Evolutionary conservation across 1,140 invertebrate genomes (phyloP), one percentile per base, ranked within the genome.

Genomic region (Aradophagus sp.): DNA sequence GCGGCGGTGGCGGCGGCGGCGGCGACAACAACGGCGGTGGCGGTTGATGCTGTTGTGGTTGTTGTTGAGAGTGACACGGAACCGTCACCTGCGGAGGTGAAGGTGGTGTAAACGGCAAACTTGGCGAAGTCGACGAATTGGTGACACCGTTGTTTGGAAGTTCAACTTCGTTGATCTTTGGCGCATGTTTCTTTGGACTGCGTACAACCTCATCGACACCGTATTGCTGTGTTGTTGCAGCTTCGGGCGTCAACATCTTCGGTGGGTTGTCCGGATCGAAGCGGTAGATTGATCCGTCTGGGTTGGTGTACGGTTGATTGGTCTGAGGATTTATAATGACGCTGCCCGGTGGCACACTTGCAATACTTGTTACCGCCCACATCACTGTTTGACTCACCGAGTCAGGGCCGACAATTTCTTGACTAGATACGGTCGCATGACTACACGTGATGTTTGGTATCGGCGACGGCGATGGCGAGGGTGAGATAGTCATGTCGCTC

Each of bases 241-340:
- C 58, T n/a, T 82, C 67, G 2, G 77, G 63, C 5, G 78, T 58
- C 73, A 86, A 77, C 79, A 87, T 75, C 34, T 85, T 83, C 3
- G 89, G 90, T 59, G 89, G 89, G 79, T 92, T 92, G 26, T 87
- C 87, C 26, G 92, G 92, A 79, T 93, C 91, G 79, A 90, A 93
- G 50, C 90, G 90, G 79, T 94, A 93, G 26, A 92, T 86, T 16
- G 90, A 88, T 41, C 87, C 88, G 20, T 83, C 80, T 2, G 79
- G 55, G 48, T 84, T 84, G 1, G 76, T 84, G 41, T 80, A 83
- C 6, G 79, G 79, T 26, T 84, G 80, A 73, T 84, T 86, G 67
- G 90, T 90, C 83, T 91, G 92, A 16, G 94, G 94, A 83, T 96
- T 93, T 76, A 96, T 94, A 59, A 96, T 91, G 61, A 96, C 86